Evolutionary conservation across 2,888 invertebrate species (phyloP).

Genomic region (Noctua comes): DNA sequence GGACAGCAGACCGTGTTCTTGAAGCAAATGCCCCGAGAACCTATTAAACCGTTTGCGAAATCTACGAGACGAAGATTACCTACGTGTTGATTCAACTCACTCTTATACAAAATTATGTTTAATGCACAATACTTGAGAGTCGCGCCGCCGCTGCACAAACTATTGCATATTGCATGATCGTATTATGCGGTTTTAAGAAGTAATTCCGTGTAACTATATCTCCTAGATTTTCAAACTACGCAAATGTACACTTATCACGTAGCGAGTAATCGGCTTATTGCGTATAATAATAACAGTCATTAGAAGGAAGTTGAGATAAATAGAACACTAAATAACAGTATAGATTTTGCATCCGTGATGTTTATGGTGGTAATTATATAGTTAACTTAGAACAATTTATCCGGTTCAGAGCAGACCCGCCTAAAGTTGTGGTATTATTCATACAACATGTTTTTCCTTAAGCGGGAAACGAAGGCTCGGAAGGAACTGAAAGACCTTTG

Average conservation of each 20-base stretch:
- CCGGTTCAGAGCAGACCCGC: conserved; percentile 31
- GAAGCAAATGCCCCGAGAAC: conserved; percentile 74
- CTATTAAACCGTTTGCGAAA: conserved; percentile 79
- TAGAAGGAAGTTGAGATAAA: conserved; percentile 66
- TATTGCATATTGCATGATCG: conserved; percentile 44
- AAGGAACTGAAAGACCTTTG: conserved; percentile 35
- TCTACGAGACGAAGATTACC: conserved; percentile 64
- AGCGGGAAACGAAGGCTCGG: conserved; percentile 28
- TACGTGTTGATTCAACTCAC: conserved; percentile 49
- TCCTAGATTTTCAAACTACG: conserved; percentile 56
- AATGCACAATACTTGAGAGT: conserved; percentile 26
- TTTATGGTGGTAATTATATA: conserved; percentile 72
- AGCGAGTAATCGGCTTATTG: conserved; percentile 60
- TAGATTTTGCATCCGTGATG: conserved; percentile 63
- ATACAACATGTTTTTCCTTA: conserved; percentile 49
- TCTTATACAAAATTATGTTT: conserved; percentile 37
- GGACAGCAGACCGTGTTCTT: conserved; percentile 77
- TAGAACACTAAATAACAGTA: conserved; percentile 64
- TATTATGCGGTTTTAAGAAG: conserved; percentile 45
- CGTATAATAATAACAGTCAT: conserved; percentile 67
- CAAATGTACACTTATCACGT: conserved; percentile 54
- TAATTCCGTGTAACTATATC: conserved; percentile 40
- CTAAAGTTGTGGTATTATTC: conserved; percentile 44
- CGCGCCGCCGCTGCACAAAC: conserved; percentile 1
- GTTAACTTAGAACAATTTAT: conserved; percentile 64